Base-by-base conservation (phyloP, 2,888 invertebrate genomes). In the Phaedon cochleariae region DNA sequence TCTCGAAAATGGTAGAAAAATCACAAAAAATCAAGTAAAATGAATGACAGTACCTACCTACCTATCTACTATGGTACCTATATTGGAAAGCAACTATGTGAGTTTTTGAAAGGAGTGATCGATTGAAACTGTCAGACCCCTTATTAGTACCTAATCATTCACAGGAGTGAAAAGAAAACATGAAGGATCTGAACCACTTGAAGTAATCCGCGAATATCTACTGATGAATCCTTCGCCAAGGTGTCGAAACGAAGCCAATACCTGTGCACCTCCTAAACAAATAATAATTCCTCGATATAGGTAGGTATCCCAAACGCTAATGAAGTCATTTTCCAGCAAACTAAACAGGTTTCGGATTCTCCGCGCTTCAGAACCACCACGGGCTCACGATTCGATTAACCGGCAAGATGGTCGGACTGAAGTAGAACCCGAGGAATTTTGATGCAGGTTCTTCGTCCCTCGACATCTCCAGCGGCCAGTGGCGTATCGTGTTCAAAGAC, bases 351-450 rank as follows among this genome's bases (percentile, higher is more conserved):
- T 68, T 65, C 58, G 55, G 55, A 66, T 46, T 57, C 57, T 64
- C 59, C 54, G 26, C 52, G 54, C 59, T 53, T 51, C 46, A 37
- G 49, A 52, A 53, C 20, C 29, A 52, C 58, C 10, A n/a, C 12
- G 21, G 10, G 59, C 51, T 31, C 57, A n/a, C 26, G 57, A 60
- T 10, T 41, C 15, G n/a, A n/a, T n/a, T n/a, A n/a, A n/a, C n/a
- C n/a, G n/a, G n/a, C 65, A 57, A 65, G 65, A 34, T 18, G 57
- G 17, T 9, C 45, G 17, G 65, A 55, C 22, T 45, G 57, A 57
- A 46, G 57, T 57, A 76, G 77, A 77, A 76, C 79, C 79, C 74
- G 68, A 76, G 80, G 81, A 80, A 81, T 81, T 80, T 80, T 76
- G 80, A 77, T 75, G 78, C 78, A 75, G 77, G 77, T 79, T 80